phyloP scores from a whole-genome alignment of 2,113 vertebrate genomes.

The Dasyurus viverrinus region DNA sequence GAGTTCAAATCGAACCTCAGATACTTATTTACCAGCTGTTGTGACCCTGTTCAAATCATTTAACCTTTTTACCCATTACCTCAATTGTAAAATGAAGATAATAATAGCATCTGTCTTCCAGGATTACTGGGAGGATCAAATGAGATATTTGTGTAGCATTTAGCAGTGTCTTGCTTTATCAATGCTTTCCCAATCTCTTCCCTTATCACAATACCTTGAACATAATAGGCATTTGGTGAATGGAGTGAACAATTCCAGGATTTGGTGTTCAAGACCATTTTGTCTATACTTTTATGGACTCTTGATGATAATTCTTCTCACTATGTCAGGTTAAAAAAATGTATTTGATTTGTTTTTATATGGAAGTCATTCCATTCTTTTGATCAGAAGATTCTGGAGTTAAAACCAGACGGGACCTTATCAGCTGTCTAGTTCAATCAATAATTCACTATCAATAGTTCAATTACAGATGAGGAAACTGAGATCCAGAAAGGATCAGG shows the following conservation, averaged over 20 bases:
- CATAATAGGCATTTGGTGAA: not conserved
- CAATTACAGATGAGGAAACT: not conserved
- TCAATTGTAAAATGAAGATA: not conserved
- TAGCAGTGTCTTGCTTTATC: not conserved
- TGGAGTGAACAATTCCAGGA: not conserved
- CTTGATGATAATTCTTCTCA: not conserved
- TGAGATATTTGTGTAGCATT: not conserved
- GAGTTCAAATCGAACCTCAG: not conserved
- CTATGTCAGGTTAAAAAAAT: not conserved
- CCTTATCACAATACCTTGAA: not conserved
- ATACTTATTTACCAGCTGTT: not conserved
- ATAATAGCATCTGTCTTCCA: not conserved
- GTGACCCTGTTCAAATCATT: not conserved
- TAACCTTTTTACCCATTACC: not conserved
- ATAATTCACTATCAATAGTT: too few relatives aligned
- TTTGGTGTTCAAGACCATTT: not conserved
- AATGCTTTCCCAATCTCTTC: not conserved
- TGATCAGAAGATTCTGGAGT: not conserved
- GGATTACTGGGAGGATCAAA: not conserved
- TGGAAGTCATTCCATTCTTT: not conserved
- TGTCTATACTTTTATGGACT: not conserved
- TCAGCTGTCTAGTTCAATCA: not conserved
- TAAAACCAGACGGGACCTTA: not conserved
- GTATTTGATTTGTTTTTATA: not conserved
- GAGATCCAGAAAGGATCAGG: not conserved